Evolutionary conservation across 2,797 vertebrate species (phyloP).

Genomic region (Uromys caudimaculatus): DNA sequence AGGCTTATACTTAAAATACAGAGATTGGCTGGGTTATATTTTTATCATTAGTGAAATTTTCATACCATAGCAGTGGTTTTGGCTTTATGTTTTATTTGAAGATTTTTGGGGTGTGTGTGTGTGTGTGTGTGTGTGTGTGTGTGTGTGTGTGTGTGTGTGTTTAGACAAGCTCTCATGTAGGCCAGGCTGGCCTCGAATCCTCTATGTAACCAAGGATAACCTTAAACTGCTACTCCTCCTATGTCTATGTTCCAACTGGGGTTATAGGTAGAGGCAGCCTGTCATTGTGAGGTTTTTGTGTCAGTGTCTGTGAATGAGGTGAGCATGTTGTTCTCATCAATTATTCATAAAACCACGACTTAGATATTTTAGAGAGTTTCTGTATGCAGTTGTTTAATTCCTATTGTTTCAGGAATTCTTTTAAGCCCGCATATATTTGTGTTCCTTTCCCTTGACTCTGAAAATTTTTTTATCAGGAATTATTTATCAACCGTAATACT

Average conservation of each 20-base stretch:
- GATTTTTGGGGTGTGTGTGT: neutral
- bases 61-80: neutral
- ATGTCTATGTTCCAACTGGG: neutral
- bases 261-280: neutral
- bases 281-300: neutral
- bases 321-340: neutral
- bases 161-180: neutral
- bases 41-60: slow-evolving; percentile 18
- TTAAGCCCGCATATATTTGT: neutral
- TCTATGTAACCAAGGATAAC: neutral
- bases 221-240: neutral
- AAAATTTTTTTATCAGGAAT: slow-evolving; percentile 37
- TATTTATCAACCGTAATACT: neutral
- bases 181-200: neutral
- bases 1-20: slow-evolving; percentile 23
- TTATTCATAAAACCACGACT: neutral
- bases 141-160: no score
- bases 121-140: no score
- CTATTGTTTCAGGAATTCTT: neutral
- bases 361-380: neutral
- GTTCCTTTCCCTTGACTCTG: neutral
- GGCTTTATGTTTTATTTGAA: neutral
- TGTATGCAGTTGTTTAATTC: slow-evolving; percentile 3
- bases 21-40: neutral
- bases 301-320: neutral